Conservation (phyloP, 1,140 invertebrate genomes). For the Zaprionus tsacasi region DNA sequence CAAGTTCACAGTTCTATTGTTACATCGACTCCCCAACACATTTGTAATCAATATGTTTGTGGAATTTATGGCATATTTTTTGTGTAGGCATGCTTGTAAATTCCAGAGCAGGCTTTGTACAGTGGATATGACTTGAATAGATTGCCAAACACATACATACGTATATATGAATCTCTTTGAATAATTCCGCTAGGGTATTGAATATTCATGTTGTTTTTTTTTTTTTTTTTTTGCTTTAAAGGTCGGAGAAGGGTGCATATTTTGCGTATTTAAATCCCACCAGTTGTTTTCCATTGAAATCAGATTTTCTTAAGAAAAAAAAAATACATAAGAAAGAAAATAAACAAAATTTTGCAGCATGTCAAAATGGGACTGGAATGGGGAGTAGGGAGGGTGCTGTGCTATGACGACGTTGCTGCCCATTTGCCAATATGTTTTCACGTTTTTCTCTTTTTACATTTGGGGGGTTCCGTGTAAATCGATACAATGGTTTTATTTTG, state of each 20-base stretch:
- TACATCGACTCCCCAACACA: not conserved
- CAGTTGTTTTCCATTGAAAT: constrained; percentile 4
- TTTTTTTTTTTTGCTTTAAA: not conserved
- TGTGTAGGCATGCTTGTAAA: not conserved
- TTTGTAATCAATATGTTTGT: not conserved
- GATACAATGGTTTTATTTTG: not conserved
- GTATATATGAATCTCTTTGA: not conserved
- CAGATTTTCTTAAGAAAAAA: not conserved
- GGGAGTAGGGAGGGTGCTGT: not conserved
- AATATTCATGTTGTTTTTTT: not conserved
- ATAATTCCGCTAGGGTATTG: constrained; percentile 4
- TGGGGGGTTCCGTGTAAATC: constrained; percentile 12
- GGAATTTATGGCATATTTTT: not conserved
- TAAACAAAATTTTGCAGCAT: constrained; percentile 2
- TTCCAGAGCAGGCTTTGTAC: not conserved
- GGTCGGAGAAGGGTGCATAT: not conserved
- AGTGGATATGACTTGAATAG: not conserved
- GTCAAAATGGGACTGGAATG: not conserved
- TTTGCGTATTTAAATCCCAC: not conserved
- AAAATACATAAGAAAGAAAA: not conserved
- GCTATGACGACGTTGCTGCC: not conserved
- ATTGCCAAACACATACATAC: not conserved
- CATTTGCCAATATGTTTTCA: not conserved
- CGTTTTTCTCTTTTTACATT: not conserved
- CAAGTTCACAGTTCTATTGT: not conserved